Percentiles rank a stretch among this genome's conserved stretches.
Conservation (phyloP, 2,797 vertebrate genomes). For the Megaceryle alcyon region DNA sequence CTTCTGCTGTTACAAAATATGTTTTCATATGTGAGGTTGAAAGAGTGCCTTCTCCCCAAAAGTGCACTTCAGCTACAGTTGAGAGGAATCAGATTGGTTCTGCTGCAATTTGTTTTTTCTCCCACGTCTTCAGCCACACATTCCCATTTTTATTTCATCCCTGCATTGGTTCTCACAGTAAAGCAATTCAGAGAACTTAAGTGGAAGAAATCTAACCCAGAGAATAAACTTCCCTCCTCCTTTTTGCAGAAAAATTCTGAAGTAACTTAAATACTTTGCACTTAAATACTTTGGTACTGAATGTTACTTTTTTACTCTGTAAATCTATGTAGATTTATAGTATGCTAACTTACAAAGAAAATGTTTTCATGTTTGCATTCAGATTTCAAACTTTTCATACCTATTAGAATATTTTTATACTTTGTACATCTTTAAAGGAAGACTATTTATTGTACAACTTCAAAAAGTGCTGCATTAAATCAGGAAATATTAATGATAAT, state of each 20-base stretch:
- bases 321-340: background rate
- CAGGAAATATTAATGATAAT: background rate
- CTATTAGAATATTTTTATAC: background rate
- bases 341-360: background rate
- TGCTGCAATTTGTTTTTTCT: background rate
- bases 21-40: background rate
- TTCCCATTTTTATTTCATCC: fast-evolving
- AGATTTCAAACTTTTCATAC: background rate
- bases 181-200: background rate
- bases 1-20: background rate
- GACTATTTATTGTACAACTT: background rate
- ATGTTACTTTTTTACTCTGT: background rate
- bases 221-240: background rate
- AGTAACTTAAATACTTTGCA: background rate
- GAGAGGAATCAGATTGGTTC: background rate
- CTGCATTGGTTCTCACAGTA: background rate
- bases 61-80: background rate
- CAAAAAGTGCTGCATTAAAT: background rate
- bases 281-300: background rate
- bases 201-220: background rate
- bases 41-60: background rate
- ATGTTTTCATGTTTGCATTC: background rate
- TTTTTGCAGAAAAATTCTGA: background rate
- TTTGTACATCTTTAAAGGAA: background rate
- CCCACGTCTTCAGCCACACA: background rate